phyloP scores from a whole-genome alignment of 2,113 vertebrate species.

The Prinia subflava region DNA sequence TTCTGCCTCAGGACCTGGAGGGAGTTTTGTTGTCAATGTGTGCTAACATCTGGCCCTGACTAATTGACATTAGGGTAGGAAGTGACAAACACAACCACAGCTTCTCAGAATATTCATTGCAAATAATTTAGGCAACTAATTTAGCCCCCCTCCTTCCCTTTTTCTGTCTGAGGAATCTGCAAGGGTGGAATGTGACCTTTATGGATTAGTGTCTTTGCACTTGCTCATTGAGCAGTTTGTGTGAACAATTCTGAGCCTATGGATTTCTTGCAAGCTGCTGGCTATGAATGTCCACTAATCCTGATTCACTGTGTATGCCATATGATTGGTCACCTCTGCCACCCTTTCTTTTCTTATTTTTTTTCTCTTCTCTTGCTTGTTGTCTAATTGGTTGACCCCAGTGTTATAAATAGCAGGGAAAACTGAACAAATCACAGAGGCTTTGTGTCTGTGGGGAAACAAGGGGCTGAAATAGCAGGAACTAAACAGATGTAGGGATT shows the following conservation, averaged over 20 bases:
- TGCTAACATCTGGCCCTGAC: constrained; percentile 37
- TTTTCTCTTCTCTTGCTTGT: neutral
- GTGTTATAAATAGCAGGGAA: constrained; percentile 13
- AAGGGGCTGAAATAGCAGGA: neutral
- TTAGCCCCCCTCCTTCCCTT: neutral
- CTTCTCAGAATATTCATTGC: constrained; percentile 3
- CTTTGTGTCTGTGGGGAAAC: neutral
- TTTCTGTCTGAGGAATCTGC: neutral
- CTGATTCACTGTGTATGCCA: constrained; percentile 6
- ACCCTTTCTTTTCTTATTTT: neutral
- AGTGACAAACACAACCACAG: constrained; percentile 15
- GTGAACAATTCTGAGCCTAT: constrained; percentile 5
- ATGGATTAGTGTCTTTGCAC: constrained; percentile 6
- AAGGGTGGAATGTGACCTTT: constrained; percentile 19
- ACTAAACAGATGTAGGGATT: neutral
- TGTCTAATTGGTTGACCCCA: neutral
- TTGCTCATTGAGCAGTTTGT: constrained; percentile 7
- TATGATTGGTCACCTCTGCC: constrained; percentile 29
- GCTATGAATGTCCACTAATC: constrained; percentile 30
- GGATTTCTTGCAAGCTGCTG: constrained; percentile 32
- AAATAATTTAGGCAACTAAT: constrained; percentile 44
- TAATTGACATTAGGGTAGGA: constrained; percentile 39
- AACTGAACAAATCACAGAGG: neutral
- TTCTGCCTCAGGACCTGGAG: neutral
- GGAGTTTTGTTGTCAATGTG: constrained; percentile 2